Conservation (phyloP, 1,140 invertebrate species). For the Papilio aristodemus region DNA sequence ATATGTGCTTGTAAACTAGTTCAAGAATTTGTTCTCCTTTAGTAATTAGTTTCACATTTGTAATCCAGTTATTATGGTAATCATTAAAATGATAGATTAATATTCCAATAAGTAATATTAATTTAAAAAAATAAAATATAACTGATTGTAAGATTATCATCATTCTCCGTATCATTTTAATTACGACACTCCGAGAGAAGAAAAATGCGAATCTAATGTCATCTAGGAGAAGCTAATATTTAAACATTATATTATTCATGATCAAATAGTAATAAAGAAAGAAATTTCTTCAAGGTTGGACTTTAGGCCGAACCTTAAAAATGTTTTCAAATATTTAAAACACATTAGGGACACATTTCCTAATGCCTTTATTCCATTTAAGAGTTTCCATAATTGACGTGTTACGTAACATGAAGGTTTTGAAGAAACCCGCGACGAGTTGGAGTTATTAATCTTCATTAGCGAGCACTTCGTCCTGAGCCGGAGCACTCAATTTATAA, state of each 20-base stretch:
- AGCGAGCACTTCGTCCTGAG: slow-evolving; percentile 21
- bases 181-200: no score
- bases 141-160: no score
- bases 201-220: no score
- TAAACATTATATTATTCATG: neutral
- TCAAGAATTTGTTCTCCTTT: no score
- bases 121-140: no score
- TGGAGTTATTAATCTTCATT: slow-evolving; percentile 32
- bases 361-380: slow-evolving; percentile 21
- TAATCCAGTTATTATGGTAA: neutral
- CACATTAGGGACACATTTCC: slow-evolving; percentile 11
- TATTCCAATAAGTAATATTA: no score
- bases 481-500: slow-evolving; percentile 33
- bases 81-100: no score
- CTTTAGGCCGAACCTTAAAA: neutral
- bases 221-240: no score
- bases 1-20: neutral
- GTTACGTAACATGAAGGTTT: slow-evolving; percentile 30
- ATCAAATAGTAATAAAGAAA: neutral
- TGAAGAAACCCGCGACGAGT: slow-evolving; percentile 26
- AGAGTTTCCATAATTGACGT: slow-evolving; percentile 24
- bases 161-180: no score
- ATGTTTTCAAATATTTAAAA: slow-evolving; percentile 20
- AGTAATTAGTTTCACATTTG: neutral
- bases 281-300: neutral